Base-by-base conservation (phyloP, 1,140 invertebrate species). In the Branchinecta lynchi region DNA sequence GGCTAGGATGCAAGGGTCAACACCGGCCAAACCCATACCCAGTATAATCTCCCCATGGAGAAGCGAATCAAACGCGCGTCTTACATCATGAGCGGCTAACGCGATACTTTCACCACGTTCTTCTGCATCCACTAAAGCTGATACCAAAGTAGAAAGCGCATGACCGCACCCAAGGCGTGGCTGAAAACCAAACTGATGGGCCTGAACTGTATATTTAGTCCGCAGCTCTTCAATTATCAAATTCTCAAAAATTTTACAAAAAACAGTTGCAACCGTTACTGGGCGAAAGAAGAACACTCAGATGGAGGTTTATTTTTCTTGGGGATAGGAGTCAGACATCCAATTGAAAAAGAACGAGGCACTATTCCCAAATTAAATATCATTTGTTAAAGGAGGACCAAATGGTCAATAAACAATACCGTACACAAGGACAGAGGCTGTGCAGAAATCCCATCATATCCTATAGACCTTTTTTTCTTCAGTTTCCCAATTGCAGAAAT, bases 391-490 rank as follows among this genome's bases (percentile, higher is more conserved):
- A 60, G 51, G 17, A 15, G 51, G 51, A 60, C 51, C 17, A 20
- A 60, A 20, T 60, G 51, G 1, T 60, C 51, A 12, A 60, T 60
- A 60, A 60, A 60, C 51, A 60, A 60, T 60, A 15, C 51, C 12
- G 2, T 6, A 60, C 51, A 60, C 51, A 60, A 60, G 2, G 17
- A 60, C 51, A 60, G 17, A 60, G 1, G 51, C 51, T 60, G 51
- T 60, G 51, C 51, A 60, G 51, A 60, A 60, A 60, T 60, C 51
- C 51, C 51, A 60, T 60, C 51, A 60, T 60, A 60, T 60, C 17
- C 51, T 60, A 3, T 15, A 60, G 51, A 60, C 51, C 32, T 32
- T 32, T 60, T 60, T 60, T 60, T 60, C 51, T 60, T 60, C 51
- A 60, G 6, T 60, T 60, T 60, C 12, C 17, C 51, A 60, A 20